phyloP scores from a whole-genome alignment of 2,113 vertebrate species.

The Tor tambroides region DNA sequence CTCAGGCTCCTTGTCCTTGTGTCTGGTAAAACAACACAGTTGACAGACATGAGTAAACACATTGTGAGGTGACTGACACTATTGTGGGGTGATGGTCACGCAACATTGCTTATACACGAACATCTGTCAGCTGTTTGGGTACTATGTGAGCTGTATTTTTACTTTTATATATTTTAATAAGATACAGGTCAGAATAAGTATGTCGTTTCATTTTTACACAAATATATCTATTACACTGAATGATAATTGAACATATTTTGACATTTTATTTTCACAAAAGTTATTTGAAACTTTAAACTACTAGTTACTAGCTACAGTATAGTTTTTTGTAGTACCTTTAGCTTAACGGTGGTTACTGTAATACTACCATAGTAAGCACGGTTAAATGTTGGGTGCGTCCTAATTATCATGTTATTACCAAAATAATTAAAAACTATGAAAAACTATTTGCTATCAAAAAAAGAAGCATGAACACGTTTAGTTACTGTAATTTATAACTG shows the following conservation, averaged over 20 bases:
- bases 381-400: not conserved
- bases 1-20: constrained; percentile 80
- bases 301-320: too few relatives aligned
- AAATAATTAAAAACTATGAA: too few relatives aligned
- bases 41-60: not conserved
- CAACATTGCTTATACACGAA: not conserved
- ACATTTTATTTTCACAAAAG: not conserved
- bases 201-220: not conserved
- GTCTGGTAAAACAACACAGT: constrained; percentile 60
- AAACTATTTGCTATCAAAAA: too few relatives aligned
- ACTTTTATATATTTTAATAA: not conserved
- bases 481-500: not conserved
- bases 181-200: not conserved
- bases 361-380: not conserved
- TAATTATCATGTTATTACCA: not conserved
- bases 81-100: not conserved
- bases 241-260: not conserved
- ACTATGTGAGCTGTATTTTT: too few relatives aligned
- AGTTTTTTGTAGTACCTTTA: too few relatives aligned
- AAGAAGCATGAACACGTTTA: not conserved
- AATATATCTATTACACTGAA: not conserved
- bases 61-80: not conserved
- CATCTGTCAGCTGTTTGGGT: too few relatives aligned
- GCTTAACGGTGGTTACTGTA: not conserved
- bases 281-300: not conserved